Percentiles rank a stretch among this genome's conserved stretches.
Conservation (phyloP, 2,888 invertebrate species). For the Trachelus iudaicus region DNA sequence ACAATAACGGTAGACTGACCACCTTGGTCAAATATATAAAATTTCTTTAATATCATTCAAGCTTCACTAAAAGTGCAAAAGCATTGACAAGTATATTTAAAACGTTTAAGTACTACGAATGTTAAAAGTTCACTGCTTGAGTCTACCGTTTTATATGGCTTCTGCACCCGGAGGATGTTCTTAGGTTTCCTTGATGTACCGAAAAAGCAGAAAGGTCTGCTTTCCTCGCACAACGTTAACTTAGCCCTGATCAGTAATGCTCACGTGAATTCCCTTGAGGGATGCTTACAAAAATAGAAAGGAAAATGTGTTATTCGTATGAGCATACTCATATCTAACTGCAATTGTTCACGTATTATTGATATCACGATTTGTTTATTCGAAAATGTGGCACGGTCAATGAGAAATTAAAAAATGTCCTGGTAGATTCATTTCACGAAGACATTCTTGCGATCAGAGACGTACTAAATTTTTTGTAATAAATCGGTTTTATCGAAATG, state of each 20-base stretch:
- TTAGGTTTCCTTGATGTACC: neutral
- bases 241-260: neutral
- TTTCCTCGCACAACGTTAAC: neutral
- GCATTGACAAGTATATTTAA: neutral
- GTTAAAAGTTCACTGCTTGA: neutral
- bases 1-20: neutral
- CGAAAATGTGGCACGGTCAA: neutral
- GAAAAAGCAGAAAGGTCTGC: neutral
- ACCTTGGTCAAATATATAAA: neutral
- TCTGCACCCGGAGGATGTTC: neutral
- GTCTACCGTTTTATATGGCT: neutral
- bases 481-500: neutral
- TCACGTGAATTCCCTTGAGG: neutral
- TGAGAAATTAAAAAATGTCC: neutral
- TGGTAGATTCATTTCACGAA: neutral
- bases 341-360: neutral
- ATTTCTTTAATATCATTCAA: neutral
- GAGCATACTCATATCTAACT: neutral
- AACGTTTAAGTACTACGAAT: neutral
- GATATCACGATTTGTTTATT: neutral
- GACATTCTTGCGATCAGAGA: neutral
- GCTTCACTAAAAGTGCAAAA: neutral
- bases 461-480: neutral
- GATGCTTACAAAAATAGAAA: neutral
- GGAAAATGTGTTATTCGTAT: neutral